phyloP scores from a whole-genome alignment of 1,140 invertebrate genomes.

The Manduca sexta region DNA sequence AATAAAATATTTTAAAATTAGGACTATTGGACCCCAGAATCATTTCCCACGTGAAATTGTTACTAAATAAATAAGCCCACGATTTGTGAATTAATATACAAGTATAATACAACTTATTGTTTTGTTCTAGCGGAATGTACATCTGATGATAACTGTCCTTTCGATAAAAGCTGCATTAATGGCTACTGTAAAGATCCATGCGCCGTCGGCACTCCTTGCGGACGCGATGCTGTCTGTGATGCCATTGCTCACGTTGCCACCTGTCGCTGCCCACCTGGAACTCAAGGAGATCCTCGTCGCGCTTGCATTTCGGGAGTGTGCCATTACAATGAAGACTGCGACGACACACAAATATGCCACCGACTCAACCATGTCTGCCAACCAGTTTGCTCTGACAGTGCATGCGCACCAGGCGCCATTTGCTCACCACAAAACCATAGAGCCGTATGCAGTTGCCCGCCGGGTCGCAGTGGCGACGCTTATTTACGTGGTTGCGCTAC shows the following conservation, averaged over 20 bases:
- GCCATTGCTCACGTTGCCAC: slow-evolving; percentile 83
- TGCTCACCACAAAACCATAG: slow-evolving; percentile 85
- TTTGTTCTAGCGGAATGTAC: slow-evolving; percentile 85
- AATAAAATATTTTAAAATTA: no score
- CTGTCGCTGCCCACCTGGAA: slow-evolving; percentile 88
- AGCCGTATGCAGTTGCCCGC: slow-evolving; percentile 84
- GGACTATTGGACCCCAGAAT: no score
- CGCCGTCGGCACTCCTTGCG: slow-evolving; percentile 78
- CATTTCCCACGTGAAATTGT: no score
- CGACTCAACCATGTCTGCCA: slow-evolving; percentile 87
- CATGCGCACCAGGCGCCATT: slow-evolving; percentile 83
- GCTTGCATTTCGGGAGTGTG: slow-evolving; percentile 89
- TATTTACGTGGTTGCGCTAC: slow-evolving; percentile 80
- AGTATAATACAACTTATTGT: not conserved
- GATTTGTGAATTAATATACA: no score
- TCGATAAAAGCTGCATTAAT: slow-evolving; percentile 86
- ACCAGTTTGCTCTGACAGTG: slow-evolving; percentile 84
- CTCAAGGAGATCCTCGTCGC: slow-evolving; percentile 86
- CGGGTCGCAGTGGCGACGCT: slow-evolving; percentile 85
- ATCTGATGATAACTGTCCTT: slow-evolving; percentile 87
- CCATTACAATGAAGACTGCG: slow-evolving; percentile 92
- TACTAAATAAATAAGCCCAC: no score
- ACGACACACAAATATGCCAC: slow-evolving; percentile 89
- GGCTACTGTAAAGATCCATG: slow-evolving; percentile 88
- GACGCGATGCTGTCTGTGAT: slow-evolving; percentile 84